Evolutionary conservation across 2,888 invertebrate genomes (phyloP), one percentile per base, ranked within the genome.

Genomic region (Caenorhabditis parvicauda): DNA sequence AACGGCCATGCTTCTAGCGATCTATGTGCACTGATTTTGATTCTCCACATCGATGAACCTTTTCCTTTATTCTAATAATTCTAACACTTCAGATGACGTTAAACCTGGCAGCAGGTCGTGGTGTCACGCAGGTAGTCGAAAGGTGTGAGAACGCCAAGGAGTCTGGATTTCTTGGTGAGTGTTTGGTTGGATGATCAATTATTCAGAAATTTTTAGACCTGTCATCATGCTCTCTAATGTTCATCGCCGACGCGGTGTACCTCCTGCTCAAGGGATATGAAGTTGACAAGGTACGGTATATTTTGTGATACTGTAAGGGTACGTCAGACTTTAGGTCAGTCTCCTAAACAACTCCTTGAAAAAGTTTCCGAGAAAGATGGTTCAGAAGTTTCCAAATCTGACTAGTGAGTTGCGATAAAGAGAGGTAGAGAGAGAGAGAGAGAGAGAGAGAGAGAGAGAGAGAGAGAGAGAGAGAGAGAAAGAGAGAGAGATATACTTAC

Each of bases 241-340:
- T 69, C 57, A 62, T 77, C 32, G 75, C 77, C 22, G 77, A 77
- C 43, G 77, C 77, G 0, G 67, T 77, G 24, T 77, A 77, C 48
- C 56, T 77, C 44, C 67, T 77, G 6, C 48, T 76, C 2, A 75
- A 75, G 49, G 74, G 64, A 32, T 47, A 59, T 60, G 56, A 69
- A 56, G 64, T 65, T 17, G 55, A 48, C 2, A 54, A 54, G 41
- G 64, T 64, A 7, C 9, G 14, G 17, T 37, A 3, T 5, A 32
- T 21, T 17, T 17, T 19, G 4, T 5, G 19, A 14, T 17, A 9
- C 38, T 38, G 5, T 14, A 14, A 38, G n/a, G 7, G 14, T 25
- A 35, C 21, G 6, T 24, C 14, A 6, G 4, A n/a, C 45, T 64
- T 12, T 46, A 61, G 65, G 43, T 68, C 14, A 63, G 59, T 37